A percentile compares a stretch with the other conserved stretches of the same genome.
phyloP scores from a whole-genome alignment of 2,797 vertebrate genomes.

The Halcyon chelicuti region DNA sequence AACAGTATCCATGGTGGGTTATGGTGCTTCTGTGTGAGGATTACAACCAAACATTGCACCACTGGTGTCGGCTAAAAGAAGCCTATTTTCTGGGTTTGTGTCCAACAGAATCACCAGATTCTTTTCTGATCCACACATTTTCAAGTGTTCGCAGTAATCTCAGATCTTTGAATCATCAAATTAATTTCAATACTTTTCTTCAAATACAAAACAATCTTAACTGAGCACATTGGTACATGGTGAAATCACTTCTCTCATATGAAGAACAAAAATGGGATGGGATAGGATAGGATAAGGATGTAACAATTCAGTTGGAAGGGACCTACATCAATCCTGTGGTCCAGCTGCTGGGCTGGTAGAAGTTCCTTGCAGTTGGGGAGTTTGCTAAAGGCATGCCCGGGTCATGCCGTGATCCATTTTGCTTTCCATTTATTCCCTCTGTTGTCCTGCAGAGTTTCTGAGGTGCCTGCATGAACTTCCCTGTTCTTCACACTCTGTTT shows the following conservation, averaged over 20 bases:
- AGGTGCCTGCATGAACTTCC: neutral
- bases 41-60: neutral
- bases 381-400: neutral
- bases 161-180: neutral
- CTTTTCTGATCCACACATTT: neutral
- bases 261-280: neutral
- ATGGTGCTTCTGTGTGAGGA: neutral
- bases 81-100: neutral
- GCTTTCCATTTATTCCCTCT: neutral
- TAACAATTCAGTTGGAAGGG: neutral
- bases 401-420: neutral
- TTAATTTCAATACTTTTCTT: neutral
- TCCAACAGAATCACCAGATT: neutral
- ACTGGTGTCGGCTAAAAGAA: neutral
- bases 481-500: neutral
- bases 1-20: neutral
- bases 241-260: neutral
- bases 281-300: neutral
- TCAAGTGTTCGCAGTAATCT: neutral
- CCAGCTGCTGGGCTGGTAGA: neutral
- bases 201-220: neutral
- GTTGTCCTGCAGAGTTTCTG: neutral
- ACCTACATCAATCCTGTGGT: neutral
- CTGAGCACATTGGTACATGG: neutral
- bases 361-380: neutral